Percentiles rank a stretch among this genome's conserved stretches.
Evolutionary conservation across 1,140 invertebrate species (phyloP).

Genomic region (Leptestheria dahalacensis): DNA sequence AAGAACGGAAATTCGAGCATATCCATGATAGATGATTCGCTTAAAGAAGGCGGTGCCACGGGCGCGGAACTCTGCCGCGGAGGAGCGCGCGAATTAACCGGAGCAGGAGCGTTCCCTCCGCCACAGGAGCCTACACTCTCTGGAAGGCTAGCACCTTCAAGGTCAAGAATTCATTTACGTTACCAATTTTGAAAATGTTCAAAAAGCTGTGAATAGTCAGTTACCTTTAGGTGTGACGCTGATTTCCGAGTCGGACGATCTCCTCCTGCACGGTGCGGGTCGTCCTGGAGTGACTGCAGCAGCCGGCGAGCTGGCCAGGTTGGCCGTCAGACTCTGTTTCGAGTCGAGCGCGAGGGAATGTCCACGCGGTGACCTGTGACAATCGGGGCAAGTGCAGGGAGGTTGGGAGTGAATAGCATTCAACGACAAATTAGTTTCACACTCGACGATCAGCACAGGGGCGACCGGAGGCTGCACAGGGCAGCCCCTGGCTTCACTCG

Average conservation of each 20-base stretch:
- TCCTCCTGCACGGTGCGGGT: constrained; percentile 25
- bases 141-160: not conserved
- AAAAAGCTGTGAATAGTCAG: too few relatives aligned
- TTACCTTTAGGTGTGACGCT: constrained; percentile 83
- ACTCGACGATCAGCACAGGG: not conserved
- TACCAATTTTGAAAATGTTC: too few relatives aligned
- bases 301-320: not conserved
- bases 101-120: not conserved
- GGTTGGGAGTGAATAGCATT: not conserved
- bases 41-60: not conserved
- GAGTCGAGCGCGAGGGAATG: not conserved
- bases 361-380: not conserved
- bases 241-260: constrained; percentile 84
- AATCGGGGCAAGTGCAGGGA: not conserved
- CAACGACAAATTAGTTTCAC: not conserved
- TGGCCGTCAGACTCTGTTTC: not conserved
- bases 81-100: not conserved
- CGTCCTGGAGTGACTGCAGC: constrained; percentile 30
- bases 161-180: not conserved
- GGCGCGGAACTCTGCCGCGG: constrained; percentile 7
- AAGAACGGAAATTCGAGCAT: constrained; percentile 91
- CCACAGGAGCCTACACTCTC: constrained; percentile 7
- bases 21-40: not conserved
- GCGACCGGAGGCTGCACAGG: not conserved
- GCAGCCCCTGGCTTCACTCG: not conserved